phyloP scores from a whole-genome alignment of 2,888 invertebrate genomes.

The Polylopha cassiicola region DNA sequence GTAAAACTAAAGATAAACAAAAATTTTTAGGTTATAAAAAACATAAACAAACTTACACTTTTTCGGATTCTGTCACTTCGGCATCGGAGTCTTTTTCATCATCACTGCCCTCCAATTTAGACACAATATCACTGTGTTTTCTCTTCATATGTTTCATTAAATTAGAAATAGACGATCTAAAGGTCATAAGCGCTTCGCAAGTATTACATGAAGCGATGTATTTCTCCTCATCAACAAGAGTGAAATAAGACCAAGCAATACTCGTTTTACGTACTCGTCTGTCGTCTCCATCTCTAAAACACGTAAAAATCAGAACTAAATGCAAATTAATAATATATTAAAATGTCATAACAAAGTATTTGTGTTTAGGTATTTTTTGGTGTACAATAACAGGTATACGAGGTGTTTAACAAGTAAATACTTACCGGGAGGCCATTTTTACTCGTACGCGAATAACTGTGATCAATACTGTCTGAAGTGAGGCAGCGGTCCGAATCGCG shows the following conservation, averaged over 20 bases:
- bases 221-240: constrained; percentile 14
- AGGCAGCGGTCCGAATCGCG: constrained; percentile 10
- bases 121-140: constrained; percentile 22
- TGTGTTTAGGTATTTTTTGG: constrained; percentile 14
- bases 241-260: constrained; percentile 28
- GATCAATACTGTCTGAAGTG: constrained; percentile 7
- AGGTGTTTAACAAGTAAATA: constrained; percentile 19
- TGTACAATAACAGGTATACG: constrained; percentile 19
- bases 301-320: neutral
- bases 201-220: constrained; percentile 26
- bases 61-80: constrained; percentile 3
- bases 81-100: constrained; percentile 9
- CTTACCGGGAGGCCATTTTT: constrained; percentile 18
- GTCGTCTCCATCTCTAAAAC: constrained; percentile 13
- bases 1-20: too few relatives aligned
- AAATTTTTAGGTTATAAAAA: constrained; percentile 15
- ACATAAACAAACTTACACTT: constrained; percentile 13
- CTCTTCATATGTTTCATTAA: constrained; percentile 30
- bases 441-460: constrained; percentile 6
- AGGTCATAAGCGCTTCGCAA: constrained; percentile 24
- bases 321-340: neutral
- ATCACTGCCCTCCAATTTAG: constrained; percentile 8
- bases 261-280: constrained; percentile 13
- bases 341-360: constrained; percentile 7
- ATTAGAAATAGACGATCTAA: constrained; percentile 28